phyloP scores from a whole-genome alignment of 2,888 invertebrate species.

The Diploptera punctata region DNA sequence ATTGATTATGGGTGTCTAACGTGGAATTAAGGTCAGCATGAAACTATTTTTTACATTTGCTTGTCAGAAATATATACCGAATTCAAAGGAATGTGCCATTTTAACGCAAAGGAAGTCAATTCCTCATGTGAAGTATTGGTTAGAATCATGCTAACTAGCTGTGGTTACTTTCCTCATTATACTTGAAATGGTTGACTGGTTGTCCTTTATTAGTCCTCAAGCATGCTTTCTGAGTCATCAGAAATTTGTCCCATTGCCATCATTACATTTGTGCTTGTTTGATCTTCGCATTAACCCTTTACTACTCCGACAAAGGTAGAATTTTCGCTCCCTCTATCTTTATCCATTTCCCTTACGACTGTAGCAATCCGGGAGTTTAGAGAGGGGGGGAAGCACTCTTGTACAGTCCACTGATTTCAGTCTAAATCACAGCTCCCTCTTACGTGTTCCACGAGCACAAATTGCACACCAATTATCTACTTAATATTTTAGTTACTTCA shows the following conservation, averaged over 20 bases:
- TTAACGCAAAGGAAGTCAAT: background rate
- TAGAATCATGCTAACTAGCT: background rate
- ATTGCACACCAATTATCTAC: no score
- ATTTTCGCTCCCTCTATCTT: background rate
- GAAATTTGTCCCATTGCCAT: conserved; percentile 2
- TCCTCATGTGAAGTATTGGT: conserved; percentile 4
- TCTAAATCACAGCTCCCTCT: background rate
- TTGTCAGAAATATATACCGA: no score
- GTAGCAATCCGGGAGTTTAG: no score
- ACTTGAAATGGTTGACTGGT: background rate
- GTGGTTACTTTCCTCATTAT: background rate
- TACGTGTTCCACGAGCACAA: no score
- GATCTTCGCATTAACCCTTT: conserved; percentile 1
- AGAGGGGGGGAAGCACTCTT: no score
- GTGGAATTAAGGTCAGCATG: no score
- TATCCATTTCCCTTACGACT: no score
- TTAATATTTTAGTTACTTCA: no score
- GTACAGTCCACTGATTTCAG: background rate
- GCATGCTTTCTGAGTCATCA: background rate
- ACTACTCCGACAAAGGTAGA: background rate
- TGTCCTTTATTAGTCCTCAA: background rate
- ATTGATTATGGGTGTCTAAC: no score
- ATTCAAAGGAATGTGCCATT: no score
- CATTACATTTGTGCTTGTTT: background rate
- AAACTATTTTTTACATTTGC: no score